These are phyloP conservation scores for Diphyllodes magnificus DNA, from an alignment of 2,113 vertebrate genomes.

Conservation along the genomic window DNA sequence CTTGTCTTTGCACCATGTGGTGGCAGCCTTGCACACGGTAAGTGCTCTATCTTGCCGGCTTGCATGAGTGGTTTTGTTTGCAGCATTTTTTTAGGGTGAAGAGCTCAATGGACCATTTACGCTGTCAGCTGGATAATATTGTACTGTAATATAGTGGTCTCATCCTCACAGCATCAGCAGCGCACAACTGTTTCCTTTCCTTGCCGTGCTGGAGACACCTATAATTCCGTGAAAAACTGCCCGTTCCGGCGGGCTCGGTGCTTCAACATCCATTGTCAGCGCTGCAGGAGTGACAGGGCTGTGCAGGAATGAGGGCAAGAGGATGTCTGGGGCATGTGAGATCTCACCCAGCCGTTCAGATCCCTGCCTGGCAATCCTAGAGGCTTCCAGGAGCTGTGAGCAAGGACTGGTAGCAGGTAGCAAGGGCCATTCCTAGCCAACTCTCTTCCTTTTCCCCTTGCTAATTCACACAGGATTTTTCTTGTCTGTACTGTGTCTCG, in stretches of 20 bases:
- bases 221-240: background rate
- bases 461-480: background rate
- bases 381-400: background rate
- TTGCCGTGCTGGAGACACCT: background rate
- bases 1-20: background rate
- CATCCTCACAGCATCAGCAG: background rate
- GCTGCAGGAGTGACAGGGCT: background rate
- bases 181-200: background rate
- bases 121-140: background rate
- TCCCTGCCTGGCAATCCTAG: background rate
- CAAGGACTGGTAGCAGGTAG: background rate
- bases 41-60: background rate
- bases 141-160: background rate
- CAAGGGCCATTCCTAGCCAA: background rate
- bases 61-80: background rate
- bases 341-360: background rate
- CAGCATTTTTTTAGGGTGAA: background rate
- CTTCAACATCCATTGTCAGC: background rate
- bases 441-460: background rate
- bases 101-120: background rate
- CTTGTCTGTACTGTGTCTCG: background rate
- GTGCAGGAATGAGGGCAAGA: background rate
- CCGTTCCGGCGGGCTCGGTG: rapidly evolving
- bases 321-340: background rate
- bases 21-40: conserved; percentile 1